Conservation (phyloP, 2,113 vertebrate species). For the Melozone crissalis region DNA sequence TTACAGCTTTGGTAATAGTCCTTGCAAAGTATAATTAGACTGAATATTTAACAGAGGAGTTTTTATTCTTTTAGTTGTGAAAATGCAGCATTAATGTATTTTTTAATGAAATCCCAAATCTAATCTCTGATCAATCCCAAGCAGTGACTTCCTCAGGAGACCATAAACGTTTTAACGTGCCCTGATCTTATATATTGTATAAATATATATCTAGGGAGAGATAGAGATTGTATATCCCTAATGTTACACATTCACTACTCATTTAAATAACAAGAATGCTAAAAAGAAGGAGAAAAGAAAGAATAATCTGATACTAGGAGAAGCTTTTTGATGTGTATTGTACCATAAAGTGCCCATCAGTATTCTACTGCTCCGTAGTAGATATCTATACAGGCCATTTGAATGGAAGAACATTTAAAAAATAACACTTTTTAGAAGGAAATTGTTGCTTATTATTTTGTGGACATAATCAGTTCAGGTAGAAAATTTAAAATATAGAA, state of each 20-base stretch:
- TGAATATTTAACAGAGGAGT: not conserved
- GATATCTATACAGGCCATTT: constrained; percentile 80
- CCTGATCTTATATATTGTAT: not conserved
- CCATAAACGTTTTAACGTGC: not conserved
- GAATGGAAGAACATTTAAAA: constrained; percentile 75
- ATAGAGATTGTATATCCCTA: not conserved
- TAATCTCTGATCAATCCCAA: not conserved
- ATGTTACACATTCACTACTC: not conserved
- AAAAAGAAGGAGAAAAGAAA: not conserved
- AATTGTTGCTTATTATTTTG: constrained; percentile 21
- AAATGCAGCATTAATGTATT: not conserved
- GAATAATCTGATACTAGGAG: not conserved
- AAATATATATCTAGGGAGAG: not conserved
- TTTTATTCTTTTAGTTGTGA: not conserved
- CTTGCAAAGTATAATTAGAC: not conserved
- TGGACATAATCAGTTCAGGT: not conserved
- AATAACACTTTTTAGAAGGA: constrained; percentile 48
- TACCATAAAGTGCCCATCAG: constrained; percentile 81
- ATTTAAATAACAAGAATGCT: not conserved
- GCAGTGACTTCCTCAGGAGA: not conserved
- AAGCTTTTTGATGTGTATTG: not conserved
- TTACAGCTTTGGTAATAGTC: not conserved
- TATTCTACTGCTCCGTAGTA: constrained; percentile 21
- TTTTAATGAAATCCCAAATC: not conserved
- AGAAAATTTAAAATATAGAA: not conserved